Base-by-base conservation (phyloP, 2,797 vertebrate genomes). In the Diglossa cyanea region DNA sequence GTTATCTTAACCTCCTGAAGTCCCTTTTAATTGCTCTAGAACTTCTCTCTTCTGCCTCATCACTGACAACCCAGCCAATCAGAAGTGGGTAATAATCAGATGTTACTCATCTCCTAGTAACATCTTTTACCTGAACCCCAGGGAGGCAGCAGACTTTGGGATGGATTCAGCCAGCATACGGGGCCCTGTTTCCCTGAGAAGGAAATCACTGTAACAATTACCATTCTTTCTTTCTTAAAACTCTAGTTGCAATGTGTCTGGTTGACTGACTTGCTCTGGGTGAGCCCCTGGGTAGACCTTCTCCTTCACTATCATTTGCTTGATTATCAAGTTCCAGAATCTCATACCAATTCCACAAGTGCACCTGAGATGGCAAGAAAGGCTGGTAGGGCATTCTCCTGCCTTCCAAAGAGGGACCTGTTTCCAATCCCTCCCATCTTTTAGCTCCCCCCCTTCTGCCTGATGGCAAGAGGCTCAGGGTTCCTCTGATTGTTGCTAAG, bases 91-190 rank as follows among this genome's bases (percentile, higher is more conserved):
- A 48, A 40, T 35, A 33, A 48, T 40, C 68, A 48, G 11, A 48
- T 40, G 17, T 48, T 47, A 30, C 24, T 63, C 4, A 4, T 57
- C 35, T 25, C 44, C 31, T 26, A 35, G 31, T 24, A 53, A 51
- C 1, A 2, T 42, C 25, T 35, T 51, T 30, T 35, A 25, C 35
- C 11, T 35, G 17, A 84, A 42, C 8, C 16, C 58, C 33, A 63
- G 31, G 51, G 25, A 65, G 11, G 70, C 35, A 50, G 60, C 31
- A 74, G 70, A 42, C 26, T 83, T 65, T 21, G 35, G 17, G 30
- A 74, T 35, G 21, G 42, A 42, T 26, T 31, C 44, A 50, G 35
- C 6, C 51, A 42, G 25, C 0, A 1, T 11, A 33, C 0, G 0
- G 30, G 30, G 50, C 17, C 31, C 17, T 25, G 13, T 35, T 73